A percentile compares a stretch with the other conserved stretches of the same genome.
phyloP scores from a whole-genome alignment of 2,888 invertebrate genomes.

The Drosophila setosimentum region DNA sequence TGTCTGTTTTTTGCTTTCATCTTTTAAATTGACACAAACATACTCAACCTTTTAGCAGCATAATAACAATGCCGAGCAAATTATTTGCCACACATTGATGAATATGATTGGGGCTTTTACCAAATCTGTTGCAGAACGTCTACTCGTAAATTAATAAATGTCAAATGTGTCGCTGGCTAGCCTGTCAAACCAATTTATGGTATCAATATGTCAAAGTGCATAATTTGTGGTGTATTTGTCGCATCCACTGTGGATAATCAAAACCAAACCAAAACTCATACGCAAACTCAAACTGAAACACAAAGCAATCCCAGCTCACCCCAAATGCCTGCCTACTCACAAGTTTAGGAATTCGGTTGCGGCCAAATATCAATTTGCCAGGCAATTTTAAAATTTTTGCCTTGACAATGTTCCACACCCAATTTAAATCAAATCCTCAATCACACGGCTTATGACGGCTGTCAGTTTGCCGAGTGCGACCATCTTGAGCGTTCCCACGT shows the following conservation, averaged over 20 bases:
- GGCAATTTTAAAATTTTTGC: conserved; percentile 10
- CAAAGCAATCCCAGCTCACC: neutral
- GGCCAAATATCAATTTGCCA: conserved; percentile 27
- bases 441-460: conserved; percentile 21
- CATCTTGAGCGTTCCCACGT: conserved; percentile 13
- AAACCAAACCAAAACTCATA: neutral
- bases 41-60: conserved; percentile 66
- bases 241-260: conserved; percentile 4
- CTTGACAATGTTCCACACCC: neutral
- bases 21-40: conserved; percentile 42
- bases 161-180: conserved; percentile 37
- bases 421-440: conserved; percentile 18
- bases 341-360: conserved; percentile 1
- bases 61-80: conserved; percentile 55
- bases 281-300: neutral
- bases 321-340: neutral
- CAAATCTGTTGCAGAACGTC: conserved; percentile 62
- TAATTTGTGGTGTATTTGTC: conserved; percentile 7
- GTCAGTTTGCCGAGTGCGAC: conserved; percentile 14
- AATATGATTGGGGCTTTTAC: conserved; percentile 30
- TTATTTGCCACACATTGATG: conserved; percentile 18
- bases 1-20: conserved; percentile 24
- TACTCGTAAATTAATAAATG: conserved; percentile 65
- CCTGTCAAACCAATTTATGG: conserved; percentile 62
- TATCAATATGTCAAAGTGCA: conserved; percentile 55